Evolutionary conservation across 2,888 invertebrate species (phyloP).

Genomic region (Sminthurides aquaticus): DNA sequence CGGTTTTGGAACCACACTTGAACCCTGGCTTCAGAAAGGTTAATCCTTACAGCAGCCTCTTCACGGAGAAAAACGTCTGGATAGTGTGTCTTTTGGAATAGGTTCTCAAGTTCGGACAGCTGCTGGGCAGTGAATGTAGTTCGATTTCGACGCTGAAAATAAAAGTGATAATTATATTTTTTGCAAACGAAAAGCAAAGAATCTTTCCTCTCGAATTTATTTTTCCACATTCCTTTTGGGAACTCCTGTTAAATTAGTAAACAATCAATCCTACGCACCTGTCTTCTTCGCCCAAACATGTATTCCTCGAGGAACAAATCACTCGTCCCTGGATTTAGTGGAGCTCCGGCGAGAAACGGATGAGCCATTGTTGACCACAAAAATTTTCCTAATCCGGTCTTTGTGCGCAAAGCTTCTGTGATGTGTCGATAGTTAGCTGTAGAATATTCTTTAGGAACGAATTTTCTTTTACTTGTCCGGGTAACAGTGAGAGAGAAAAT

Average conservation of each 20-base stretch:
- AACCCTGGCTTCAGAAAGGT: slow-evolving; percentile 84
- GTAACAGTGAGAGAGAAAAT: too few species aligned
- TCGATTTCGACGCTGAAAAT: slow-evolving; percentile 69
- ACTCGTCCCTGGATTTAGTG: slow-evolving; percentile 25
- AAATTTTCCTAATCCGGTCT: too few species aligned
- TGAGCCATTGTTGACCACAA: slow-evolving; percentile 31
- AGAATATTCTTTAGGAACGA: too few species aligned
- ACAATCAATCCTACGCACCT: too few species aligned
- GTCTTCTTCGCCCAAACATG: slow-evolving; percentile 79
- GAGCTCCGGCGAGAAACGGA: slow-evolving; percentile 24
- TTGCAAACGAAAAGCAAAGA: slow-evolving; percentile 1
- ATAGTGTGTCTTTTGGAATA: slow-evolving; percentile 91
- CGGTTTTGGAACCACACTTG: slow-evolving; percentile 82
- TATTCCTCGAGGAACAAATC: slow-evolving; percentile 55
- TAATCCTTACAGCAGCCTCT: slow-evolving; percentile 83
- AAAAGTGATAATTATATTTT: slow-evolving; percentile 10
- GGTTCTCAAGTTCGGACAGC: slow-evolving; percentile 77
- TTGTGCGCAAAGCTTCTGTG: slow-evolving; percentile 7
- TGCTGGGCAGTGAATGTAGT: slow-evolving; percentile 93
- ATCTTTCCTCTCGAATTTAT: not conserved
- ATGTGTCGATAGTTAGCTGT: too few species aligned
- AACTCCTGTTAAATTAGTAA: not conserved
- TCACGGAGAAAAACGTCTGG: slow-evolving; percentile 83
- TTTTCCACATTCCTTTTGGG: not conserved
- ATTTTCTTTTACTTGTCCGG: too few species aligned